Evolutionary conservation across 2,888 invertebrate genomes (phyloP).

Genomic region (Apamea anceps): DNA sequence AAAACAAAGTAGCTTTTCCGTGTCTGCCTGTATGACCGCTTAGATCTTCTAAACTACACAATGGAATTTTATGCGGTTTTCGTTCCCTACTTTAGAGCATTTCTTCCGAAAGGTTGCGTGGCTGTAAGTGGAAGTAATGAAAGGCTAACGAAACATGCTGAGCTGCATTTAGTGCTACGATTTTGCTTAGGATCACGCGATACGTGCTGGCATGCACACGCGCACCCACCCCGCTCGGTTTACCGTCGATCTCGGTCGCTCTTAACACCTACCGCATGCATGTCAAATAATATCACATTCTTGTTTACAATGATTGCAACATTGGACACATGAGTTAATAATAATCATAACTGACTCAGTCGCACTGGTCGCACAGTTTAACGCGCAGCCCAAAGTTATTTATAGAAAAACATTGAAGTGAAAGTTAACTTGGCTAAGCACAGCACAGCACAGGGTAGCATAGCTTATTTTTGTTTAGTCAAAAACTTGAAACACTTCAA

Average conservation of each 20-base stretch:
- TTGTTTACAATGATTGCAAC: not conserved
- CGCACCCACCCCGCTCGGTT: not conserved
- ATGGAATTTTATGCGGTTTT: not conserved
- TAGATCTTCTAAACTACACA: not conserved
- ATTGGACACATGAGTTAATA: not conserved
- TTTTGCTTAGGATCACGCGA: not conserved
- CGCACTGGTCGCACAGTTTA: conserved; percentile 12
- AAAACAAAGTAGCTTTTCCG: not conserved
- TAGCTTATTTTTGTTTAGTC: not conserved
- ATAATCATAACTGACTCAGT: not conserved
- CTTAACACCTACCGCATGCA: not conserved
- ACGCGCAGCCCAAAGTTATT: conserved; percentile 7
- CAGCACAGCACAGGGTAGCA: not conserved
- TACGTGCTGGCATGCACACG: not conserved
- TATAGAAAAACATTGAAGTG: not conserved
- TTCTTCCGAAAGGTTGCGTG: not conserved
- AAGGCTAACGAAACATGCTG: not conserved
- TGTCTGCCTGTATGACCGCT: too few species aligned
- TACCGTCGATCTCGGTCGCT: not conserved
- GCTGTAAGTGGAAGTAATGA: too few species aligned
- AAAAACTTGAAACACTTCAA: not conserved
- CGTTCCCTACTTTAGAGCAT: not conserved
- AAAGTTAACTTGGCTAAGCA: not conserved
- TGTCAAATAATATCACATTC: not conserved
- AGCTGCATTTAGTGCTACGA: not conserved